These are phyloP conservation scores for Hymenochirus boettgeri DNA, from an alignment of 2,113 vertebrate genomes.

Conservation along the genomic window DNA sequence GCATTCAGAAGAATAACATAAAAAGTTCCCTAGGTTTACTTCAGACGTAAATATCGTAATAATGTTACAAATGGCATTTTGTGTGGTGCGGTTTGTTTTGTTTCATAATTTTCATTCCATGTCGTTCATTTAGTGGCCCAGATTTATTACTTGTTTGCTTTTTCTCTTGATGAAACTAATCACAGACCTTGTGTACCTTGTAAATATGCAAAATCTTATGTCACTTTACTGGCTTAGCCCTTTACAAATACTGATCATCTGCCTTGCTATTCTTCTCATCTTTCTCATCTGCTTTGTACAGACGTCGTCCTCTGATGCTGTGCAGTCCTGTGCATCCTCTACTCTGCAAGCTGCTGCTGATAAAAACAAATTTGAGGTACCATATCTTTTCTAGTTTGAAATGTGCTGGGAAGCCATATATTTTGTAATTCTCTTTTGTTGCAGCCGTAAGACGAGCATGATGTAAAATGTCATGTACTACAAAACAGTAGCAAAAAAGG, in stretches of 20 bases:
- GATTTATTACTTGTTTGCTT: no score
- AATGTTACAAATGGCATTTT: no score
- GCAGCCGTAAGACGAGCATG: not conserved
- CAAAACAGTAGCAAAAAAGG: not conserved
- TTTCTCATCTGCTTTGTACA: slow-evolving; percentile 60
- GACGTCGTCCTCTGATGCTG: slow-evolving; percentile 78
- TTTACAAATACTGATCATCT: slow-evolving; percentile 47
- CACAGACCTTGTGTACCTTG: no score
- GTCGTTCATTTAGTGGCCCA: no score
- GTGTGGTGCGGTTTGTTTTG: no score
- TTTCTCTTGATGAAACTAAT: no score
- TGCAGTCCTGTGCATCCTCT: slow-evolving; percentile 76
- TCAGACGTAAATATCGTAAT: no score
- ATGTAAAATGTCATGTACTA: not conserved
- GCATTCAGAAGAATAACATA: no score
- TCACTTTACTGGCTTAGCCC: slow-evolving; percentile 33
- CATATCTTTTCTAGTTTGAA: slow-evolving; percentile 36
- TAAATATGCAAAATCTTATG: not conserved
- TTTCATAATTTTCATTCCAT: no score
- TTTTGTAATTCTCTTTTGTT: slow-evolving; percentile 2
- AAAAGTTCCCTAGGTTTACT: no score
- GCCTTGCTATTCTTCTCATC: slow-evolving; percentile 52
- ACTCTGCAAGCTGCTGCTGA: slow-evolving; percentile 80
- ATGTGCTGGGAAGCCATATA: slow-evolving; percentile 27
- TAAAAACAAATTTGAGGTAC: slow-evolving; percentile 88